Evolutionary conservation across 1,140 invertebrate genomes (phyloP).

Genomic region (Rhizoglyphus robini): DNA sequence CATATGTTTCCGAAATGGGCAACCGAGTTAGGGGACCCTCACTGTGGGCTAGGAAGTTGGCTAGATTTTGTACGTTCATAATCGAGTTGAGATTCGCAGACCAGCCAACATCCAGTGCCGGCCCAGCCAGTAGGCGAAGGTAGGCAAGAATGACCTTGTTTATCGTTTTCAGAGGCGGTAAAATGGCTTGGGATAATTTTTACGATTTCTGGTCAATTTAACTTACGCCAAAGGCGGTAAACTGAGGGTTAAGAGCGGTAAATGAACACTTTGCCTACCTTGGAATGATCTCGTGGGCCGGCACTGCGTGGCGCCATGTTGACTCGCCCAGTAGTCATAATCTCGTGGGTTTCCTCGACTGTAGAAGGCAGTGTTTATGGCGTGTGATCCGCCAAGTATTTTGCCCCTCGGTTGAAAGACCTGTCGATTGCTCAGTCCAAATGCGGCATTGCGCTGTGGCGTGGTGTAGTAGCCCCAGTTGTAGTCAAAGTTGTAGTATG

Average conservation of each 20-base stretch:
- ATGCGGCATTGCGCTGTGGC: conserved; percentile 53
- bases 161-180: too few relatives aligned
- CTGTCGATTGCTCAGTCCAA: conserved; percentile 45
- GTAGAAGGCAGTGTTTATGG: conserved; percentile 76
- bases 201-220: too few relatives aligned
- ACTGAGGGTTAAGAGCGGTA: too few relatives aligned
- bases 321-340: conserved; percentile 67
- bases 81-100: neutral
- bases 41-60: neutral
- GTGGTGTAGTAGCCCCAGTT: conserved; percentile 54
- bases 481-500: neutral
- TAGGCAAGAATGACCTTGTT: too few relatives aligned
- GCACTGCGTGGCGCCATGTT: conserved; percentile 56
- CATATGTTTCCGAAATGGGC: neutral
- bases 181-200: too few relatives aligned
- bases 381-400: conserved; percentile 48
- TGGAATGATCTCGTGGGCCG: too few relatives aligned
- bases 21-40: conserved; percentile 9
- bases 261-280: too few relatives aligned
- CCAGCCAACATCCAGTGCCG: too few relatives aligned
- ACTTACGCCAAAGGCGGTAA: too few relatives aligned
- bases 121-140: too few relatives aligned
- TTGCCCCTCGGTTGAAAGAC: conserved; percentile 7
- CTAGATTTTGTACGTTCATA: conserved; percentile 9
- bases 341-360: conserved; percentile 67